A percentile compares a stretch with the other conserved stretches of the same genome.
phyloP scores from a whole-genome alignment of 2,113 vertebrate genomes.

The Lepidothrix coronata region DNA sequence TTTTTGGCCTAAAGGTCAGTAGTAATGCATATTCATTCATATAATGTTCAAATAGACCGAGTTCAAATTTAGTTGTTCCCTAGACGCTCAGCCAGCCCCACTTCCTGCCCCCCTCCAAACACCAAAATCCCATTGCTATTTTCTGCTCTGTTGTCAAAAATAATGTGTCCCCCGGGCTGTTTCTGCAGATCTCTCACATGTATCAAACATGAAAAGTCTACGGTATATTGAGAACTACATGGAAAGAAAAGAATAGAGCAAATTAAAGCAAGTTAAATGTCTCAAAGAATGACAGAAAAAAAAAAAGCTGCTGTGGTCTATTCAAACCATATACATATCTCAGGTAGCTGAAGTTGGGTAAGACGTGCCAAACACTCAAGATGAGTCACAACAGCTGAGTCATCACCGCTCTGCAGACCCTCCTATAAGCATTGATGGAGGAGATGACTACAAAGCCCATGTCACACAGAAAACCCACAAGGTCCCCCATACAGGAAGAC shows the following conservation, averaged over 20 bases:
- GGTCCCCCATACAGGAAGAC: not conserved
- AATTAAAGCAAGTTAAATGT: not conserved
- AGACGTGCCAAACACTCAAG: fast-evolving
- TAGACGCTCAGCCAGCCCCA: not conserved
- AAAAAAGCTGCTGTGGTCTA: not conserved
- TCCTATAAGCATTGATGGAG: not conserved
- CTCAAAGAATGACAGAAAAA: not conserved
- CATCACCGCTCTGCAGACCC: not conserved
- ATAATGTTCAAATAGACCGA: not conserved
- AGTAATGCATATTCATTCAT: not conserved
- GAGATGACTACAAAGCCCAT: not conserved
- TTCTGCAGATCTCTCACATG: not conserved
- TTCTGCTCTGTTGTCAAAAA: not conserved
- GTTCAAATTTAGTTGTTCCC: not conserved
- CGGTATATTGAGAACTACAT: not conserved
- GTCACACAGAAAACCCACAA: not conserved
- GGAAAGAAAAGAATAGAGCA: not conserved
- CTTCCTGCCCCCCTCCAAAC: not conserved
- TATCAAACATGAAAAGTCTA: not conserved
- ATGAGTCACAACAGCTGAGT: not conserved
- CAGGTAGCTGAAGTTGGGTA: not conserved
- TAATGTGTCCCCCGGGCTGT: not conserved
- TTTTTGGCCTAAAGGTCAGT: not conserved
- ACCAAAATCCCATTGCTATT: not conserved
- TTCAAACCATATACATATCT: not conserved